Base-by-base conservation (phyloP, 2,797 vertebrate genomes). In the Falco concolor region DNA sequence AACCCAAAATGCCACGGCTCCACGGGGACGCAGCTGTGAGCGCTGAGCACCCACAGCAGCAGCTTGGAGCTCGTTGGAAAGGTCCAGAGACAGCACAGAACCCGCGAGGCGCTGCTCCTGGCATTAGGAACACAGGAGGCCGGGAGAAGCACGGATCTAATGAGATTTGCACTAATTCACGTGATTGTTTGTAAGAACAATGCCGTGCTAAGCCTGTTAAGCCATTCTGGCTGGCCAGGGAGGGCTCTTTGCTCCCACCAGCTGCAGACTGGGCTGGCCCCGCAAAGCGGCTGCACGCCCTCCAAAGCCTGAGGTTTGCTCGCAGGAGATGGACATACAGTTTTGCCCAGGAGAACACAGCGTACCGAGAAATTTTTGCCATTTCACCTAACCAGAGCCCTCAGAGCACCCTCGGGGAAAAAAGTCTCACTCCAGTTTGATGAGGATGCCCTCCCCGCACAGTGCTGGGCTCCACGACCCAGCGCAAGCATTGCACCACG, bases 131-230 rank as follows among this genome's bases (percentile, higher is more conserved):
- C 2, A 1, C 79, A 78, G 65, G 32, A 94, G 89, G 72, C 74
- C 9, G 1, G 50, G 57, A 87, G 80, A 93, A 93, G 94, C 86
- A 38, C 6, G 54, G 77, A 28, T 86, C 74, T 95, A 94, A 95
- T 90, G 84, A 94, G 94, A 93, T 96, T 94, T 95, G 95, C 77
- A 30, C 85, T 95, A 93, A 97, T 96, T 94, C 88, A 95, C 8
- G 14, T 95, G 88, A 44, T 93, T 91, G 85, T 91, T 95, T 94
- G 15, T 79, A 84, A 88, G 93, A 95, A 90, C 85, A 69, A 23
- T 0, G 3, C 63, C 7, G 2, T 30, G 1, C 54, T 91, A 94
- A 97, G 93, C 94, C 95, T 28, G 52, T 82, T 92, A 94, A 96
- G 94, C 95, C 47, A 11, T 70, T 67, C 82, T 69, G 92, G 65